phyloP scores from a whole-genome alignment of 1,140 invertebrate genomes.

The Magallana gigas region DNA sequence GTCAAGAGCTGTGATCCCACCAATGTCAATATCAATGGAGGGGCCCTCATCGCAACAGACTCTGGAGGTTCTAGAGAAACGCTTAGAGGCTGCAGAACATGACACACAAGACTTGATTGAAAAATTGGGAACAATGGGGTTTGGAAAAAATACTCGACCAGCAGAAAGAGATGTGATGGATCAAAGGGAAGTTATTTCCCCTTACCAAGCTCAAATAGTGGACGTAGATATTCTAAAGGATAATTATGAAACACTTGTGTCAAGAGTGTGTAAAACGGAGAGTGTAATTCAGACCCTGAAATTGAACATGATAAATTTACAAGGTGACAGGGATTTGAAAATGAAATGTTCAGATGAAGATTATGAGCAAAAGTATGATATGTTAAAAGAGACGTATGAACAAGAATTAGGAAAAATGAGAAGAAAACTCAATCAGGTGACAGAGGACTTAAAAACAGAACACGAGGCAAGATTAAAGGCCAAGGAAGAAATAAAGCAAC shows the following conservation, averaged over 20 bases:
- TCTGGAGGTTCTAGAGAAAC: constrained; percentile 63
- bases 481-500: constrained; percentile 61
- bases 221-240: constrained; percentile 59
- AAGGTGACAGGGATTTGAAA: constrained; percentile 60
- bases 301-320: constrained; percentile 64
- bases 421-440: constrained; percentile 55
- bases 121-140: constrained; percentile 62
- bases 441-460: constrained; percentile 60
- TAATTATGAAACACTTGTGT: constrained; percentile 69
- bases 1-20: constrained; percentile 69
- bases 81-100: constrained; percentile 64
- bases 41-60: constrained; percentile 60
- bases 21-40: constrained; percentile 41
- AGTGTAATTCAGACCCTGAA: constrained; percentile 71
- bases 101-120: constrained; percentile 63
- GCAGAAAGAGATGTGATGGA: constrained; percentile 38
- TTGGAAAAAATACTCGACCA: constrained; percentile 32
- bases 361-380: constrained; percentile 57
- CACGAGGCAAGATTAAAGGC: constrained; percentile 53
- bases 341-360: constrained; percentile 56
- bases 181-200: constrained; percentile 45
- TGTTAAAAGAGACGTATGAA: constrained; percentile 61
- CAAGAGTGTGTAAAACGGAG: constrained; percentile 69
- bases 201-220: constrained; percentile 57
- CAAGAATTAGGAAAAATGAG: constrained; percentile 59